These are phyloP conservation scores for Rhincodon typus DNA, from an alignment of 2,797 vertebrate genomes.

Conservation along the genomic window DNA sequence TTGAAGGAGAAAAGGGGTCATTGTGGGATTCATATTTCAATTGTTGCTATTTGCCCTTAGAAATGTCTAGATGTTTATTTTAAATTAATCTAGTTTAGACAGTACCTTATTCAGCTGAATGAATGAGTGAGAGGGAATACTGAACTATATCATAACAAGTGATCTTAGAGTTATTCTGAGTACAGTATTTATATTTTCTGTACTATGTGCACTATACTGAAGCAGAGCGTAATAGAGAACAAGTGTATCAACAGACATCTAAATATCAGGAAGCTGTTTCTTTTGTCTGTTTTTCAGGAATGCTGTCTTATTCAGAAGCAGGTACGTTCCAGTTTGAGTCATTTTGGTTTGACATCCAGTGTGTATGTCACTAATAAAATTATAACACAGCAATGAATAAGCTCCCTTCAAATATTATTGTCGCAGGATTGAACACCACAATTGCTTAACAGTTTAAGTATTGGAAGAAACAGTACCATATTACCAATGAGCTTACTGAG, in stretches of 20 bases:
- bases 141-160: background rate
- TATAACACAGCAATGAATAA: no score
- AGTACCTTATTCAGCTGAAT: background rate
- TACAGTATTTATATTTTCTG: background rate
- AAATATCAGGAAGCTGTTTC: background rate
- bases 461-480: background rate
- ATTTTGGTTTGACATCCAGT: background rate
- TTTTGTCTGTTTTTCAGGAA: background rate
- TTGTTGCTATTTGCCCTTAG: background rate
- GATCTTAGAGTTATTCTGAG: background rate
- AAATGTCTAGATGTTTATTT: background rate
- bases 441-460: background rate
- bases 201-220: no score
- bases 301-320: slow-evolving; percentile 7
- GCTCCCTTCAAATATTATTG: background rate
- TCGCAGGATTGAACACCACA: background rate
- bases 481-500: background rate
- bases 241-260: background rate
- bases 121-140: background rate
- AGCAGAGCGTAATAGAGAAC: background rate
- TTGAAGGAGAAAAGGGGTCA: background rate
- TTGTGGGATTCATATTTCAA: background rate
- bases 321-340: background rate
- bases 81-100: background rate
- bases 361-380: background rate